Conservation (phyloP, 2,113 vertebrate genomes). For the Prionailurus bengalensis region DNA sequence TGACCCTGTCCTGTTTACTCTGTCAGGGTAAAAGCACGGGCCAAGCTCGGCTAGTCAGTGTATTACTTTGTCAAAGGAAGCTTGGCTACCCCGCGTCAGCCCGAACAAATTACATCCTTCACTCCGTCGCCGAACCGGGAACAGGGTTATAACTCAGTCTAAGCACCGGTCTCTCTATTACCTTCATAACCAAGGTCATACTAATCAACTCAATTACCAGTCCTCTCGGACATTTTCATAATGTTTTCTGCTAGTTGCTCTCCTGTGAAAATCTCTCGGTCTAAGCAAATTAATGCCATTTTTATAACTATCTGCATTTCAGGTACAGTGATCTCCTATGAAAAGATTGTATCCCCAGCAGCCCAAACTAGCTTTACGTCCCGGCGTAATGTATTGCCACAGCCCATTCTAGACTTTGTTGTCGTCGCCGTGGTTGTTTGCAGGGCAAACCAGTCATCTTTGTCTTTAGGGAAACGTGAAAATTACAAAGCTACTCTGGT, state of each 20-base stretch:
- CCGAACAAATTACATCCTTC: constrained; percentile 91
- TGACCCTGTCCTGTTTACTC: constrained; percentile 85
- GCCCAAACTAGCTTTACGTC: constrained; percentile 14
- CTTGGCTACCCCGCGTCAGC: constrained; percentile 87
- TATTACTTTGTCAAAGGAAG: constrained; percentile 90
- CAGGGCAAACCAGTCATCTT: constrained; percentile 12
- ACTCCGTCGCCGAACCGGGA: constrained; percentile 82
- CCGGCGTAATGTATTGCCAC: accelerated
- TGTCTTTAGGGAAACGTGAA: constrained; percentile 45
- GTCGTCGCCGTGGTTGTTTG: background rate
- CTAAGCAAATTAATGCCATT: constrained; percentile 99
- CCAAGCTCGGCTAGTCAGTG: constrained; percentile 90
- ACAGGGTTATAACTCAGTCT: constrained; percentile 92
- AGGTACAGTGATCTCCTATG: constrained; percentile 91
- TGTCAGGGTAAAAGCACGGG: constrained; percentile 75
- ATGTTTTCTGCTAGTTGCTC: constrained; percentile 99
- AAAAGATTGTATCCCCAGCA: constrained; percentile 66
- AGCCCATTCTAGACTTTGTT: background rate
- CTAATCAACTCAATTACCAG: constrained; percentile 99
- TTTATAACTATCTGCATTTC: constrained; percentile 95
- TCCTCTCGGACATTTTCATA: constrained; percentile 98
- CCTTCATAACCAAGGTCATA: constrained; percentile 98
- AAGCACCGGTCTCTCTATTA: constrained; percentile 93
- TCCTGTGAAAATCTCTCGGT: constrained; percentile 99
- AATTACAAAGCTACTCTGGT: background rate